Base-by-base conservation (phyloP, 2,113 vertebrate species). In the Dipodomys spectabilis region DNA sequence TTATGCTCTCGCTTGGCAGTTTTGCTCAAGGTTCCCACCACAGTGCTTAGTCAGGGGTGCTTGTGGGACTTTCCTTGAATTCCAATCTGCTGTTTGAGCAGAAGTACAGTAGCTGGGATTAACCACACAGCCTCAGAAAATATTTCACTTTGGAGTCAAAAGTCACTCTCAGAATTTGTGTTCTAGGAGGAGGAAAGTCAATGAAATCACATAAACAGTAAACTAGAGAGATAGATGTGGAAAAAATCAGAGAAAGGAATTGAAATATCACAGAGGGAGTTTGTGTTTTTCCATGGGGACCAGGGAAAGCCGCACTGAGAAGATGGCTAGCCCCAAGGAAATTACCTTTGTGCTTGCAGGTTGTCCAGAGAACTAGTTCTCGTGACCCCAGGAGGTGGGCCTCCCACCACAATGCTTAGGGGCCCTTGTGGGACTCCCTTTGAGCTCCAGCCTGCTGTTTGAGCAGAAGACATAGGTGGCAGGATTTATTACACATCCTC, bases 351-450 rank as follows among this genome's bases (percentile, higher is more conserved):
- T 39, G 12, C 62, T 13, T 84, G 6, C 25, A 35, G 39, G 5
- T n/a, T 28, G 18, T 27, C 16, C 2, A 23, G 12, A 19, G 0
- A 13, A 39, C 23, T 60, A 35, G 6, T 69, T 27, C 16, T 92
- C 12, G 6, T 1, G 11, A 19, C 27, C 18, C 1, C 1, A 13
- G 2, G 53, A 80, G 23, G 7, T 16, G 6, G 35, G 1, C 11
- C 9, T 73, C 45, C 19, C 7, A 18, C 0, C 12, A 4, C 3
- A 20, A 7, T 45, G 81, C n/a, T 23, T 25, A 25, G 0, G 5
- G 75, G 23, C 25, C n/a, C 18, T 1, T 19, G 7, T 25, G 87
- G 71, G 39, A 35, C 19, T 65, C 28, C 15, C 65, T 35, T 23
- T 11, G 68, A n/a, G 12, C 22, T 80, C 30, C 28, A 18, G 45